Base-by-base conservation (phyloP, 1,140 invertebrate genomes). In the Chironomus striatipennis region DNA sequence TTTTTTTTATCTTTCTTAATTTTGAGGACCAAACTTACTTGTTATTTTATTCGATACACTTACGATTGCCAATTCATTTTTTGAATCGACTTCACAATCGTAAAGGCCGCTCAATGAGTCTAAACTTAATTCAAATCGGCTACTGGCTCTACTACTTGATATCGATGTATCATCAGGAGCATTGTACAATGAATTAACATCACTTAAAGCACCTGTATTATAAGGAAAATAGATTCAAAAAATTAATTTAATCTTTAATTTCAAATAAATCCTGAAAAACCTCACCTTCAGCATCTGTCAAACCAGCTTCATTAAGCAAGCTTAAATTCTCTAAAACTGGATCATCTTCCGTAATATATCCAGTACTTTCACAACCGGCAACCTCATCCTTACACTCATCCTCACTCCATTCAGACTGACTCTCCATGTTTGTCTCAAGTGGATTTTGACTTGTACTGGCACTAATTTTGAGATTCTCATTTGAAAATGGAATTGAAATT, bases 181-280 rank as follows among this genome's bases (percentile, higher is more conserved):
- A 79, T 88, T 88, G 79, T 91, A 92, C 75, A 92, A 88, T n/a
- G 92, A 93, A 82, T 93, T 94, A 24, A 93, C 90, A 81, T 94
- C 92, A 79, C 91, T 93, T 67, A 93, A 82, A 7, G 91, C 91
- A 73, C 90, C 24, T 34, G 24, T 34, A 5, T 34, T n/a, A n/a
- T n/a, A n/a, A 34, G 24, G 24, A 34, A 34, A 34, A 34, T n/a
- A n/a, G n/a, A n/a, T n/a, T n/a, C 24, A 34, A 34, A 34, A 5
- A 34, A 34, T 34, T 34, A 34, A 34, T 34, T 34, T 34, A 5
- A 34, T 34, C 24, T 5, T 34, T 34, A 34, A 34, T 34, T 1
- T 34, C 24, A 1, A 34, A 34, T 1, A 1, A 34, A 34, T 34
- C 24, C 24, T 34, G 1, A 34, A 2, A 2, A 34, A 2, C 24